These are phyloP conservation scores for Pachypanchax playfairii DNA, from an alignment of 2,113 vertebrate genomes.

Conservation along the genomic window DNA sequence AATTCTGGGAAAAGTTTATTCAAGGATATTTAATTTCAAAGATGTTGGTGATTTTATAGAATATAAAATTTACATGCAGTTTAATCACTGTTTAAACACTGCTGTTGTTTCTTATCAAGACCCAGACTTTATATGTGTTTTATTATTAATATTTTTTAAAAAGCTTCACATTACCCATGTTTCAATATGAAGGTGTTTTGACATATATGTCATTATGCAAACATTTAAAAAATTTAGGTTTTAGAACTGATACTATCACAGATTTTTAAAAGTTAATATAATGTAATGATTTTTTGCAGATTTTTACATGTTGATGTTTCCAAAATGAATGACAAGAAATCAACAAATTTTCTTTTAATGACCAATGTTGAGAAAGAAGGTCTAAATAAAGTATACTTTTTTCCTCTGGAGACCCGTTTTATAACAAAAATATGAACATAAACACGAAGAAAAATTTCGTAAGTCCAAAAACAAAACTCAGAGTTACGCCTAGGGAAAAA, in stretches of 20 bases:
- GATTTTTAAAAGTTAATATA: no score
- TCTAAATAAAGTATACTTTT: not conserved
- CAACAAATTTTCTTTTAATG: not conserved
- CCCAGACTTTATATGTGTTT: no score
- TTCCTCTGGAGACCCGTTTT: not conserved
- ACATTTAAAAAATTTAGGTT: no score
- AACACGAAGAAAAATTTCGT: constrained; percentile 10
- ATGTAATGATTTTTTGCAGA: no score
- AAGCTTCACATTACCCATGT: no score
- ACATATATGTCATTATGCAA: no score
- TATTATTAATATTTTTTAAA: no score
- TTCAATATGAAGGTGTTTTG: no score
- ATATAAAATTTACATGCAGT: constrained; percentile 6
- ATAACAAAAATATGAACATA: constrained; percentile 8
- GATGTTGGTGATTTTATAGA: constrained; percentile 20
- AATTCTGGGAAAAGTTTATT: constrained; percentile 48
- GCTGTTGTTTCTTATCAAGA: not conserved
- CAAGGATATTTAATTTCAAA: constrained; percentile 10
- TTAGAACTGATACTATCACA: no score
- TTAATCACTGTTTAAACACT: constrained; percentile 16
- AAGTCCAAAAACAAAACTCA: constrained; percentile 27
- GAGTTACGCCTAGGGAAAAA: not conserved
- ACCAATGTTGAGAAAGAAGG: not conserved
- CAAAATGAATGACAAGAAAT: not conserved
- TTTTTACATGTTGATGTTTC: no score